Evolutionary conservation across 2,888 invertebrate genomes (phyloP).

Genomic region (Drosophila nigricruria): DNA sequence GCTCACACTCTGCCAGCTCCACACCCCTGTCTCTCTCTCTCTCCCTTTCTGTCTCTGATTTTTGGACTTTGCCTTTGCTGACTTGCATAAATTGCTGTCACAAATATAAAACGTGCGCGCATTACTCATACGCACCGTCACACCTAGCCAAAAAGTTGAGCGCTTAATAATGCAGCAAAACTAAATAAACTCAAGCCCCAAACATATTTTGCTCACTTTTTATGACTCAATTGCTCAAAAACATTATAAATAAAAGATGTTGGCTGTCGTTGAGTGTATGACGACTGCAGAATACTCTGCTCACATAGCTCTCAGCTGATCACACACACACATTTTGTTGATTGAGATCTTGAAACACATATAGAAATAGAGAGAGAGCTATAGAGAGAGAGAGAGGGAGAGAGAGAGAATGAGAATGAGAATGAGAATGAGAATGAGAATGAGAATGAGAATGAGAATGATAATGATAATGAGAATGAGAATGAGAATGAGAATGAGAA

Average conservation of each 20-base stretch:
- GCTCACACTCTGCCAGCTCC: not conserved
- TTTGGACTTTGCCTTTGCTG: slow-evolving; percentile 7
- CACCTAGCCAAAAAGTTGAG: slow-evolving; percentile 20
- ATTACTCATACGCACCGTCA: slow-evolving; percentile 70
- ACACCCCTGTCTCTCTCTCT: not conserved
- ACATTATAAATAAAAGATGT: not conserved
- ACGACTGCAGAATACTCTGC: not conserved
- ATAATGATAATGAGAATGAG: too few species aligned
- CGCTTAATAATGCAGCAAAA: slow-evolving; percentile 48
- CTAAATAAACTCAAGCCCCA: slow-evolving; percentile 15
- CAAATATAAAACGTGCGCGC: slow-evolving; percentile 48
- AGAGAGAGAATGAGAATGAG: too few species aligned
- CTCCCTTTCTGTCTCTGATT: not conserved
- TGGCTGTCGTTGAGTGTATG: accelerated
- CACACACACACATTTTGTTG: too few species aligned
- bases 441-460: too few species aligned
- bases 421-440: too few species aligned
- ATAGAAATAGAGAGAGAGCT: too few species aligned
- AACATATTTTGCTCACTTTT: slow-evolving; percentile 36
- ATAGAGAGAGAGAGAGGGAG: too few species aligned
- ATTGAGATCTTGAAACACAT: too few species aligned
- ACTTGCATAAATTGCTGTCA: slow-evolving; percentile 42
- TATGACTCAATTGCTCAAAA: slow-evolving; percentile 48
- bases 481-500: too few species aligned
- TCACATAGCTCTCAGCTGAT: too few species aligned